Base-by-base conservation (phyloP, 2,888 invertebrate genomes). In the Protonemura montana region DNA sequence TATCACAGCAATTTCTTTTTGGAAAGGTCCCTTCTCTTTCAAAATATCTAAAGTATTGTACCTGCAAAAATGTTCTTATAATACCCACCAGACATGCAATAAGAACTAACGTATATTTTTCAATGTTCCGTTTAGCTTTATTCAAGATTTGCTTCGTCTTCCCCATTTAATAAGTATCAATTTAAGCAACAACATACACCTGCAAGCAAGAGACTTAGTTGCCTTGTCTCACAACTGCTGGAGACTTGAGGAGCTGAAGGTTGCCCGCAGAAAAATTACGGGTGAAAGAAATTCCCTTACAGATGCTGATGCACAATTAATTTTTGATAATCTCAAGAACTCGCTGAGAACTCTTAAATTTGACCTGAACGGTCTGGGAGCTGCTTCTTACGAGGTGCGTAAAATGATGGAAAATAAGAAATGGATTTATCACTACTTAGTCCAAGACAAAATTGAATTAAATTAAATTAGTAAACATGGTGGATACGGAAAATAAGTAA, bases 71-170 rank as follows among this genome's bases (percentile, higher is more conserved):
- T 35, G 10, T 3, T 35, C 5, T n/a, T n/a, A n/a, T n/a, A n/a
- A n/a, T n/a, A n/a, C n/a, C n/a, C n/a, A n/a, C n/a, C n/a, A n/a
- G n/a, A n/a, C n/a, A n/a, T n/a, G n/a, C n/a, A n/a, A n/a, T n/a
- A n/a, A n/a, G n/a, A n/a, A 35, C 35, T 35, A 35, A 35, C 10
- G 5, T 35, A 35, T 6, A 3, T 35, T 35, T 35, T 35, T 78
- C 27, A 26, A 5, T 59, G 21, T 16, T 21, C 16, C 35, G 6
- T 29, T n/a, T 30, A 81, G 81, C 13, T 81, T 81, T 30, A 27
- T 81, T 29, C 81, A 81, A 81, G 81, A 81, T 29, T 30, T 81
- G 81, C 29, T 81, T 5, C 81, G 81, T 27, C 81, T 81, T 81
- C 81, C 81, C 29, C 28, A 81, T n/a, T 29, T 81, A 30, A 81